Evolutionary conservation across 2,888 invertebrate genomes (phyloP), one percentile per base, ranked within the genome.

Genomic region (Drosophila nr. perissopoda): DNA sequence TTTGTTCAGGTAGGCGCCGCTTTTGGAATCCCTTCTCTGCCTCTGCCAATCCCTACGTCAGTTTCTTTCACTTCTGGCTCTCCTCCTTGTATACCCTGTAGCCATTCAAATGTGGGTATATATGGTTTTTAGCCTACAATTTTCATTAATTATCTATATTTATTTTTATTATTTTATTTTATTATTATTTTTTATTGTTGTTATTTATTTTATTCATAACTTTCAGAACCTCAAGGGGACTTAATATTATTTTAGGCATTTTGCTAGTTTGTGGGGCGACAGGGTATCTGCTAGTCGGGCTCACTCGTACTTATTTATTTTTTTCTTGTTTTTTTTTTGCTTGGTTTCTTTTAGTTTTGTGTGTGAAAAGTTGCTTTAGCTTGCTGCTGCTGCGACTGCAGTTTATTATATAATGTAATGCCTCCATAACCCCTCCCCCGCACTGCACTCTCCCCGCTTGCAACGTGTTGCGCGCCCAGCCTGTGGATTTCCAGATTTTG

Each of bases 341-440:
- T 49, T 34, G 33, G 18, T 62, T 21, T 18, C 4, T 25, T 21
- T n/a, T 53, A 4, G 36, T 16, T 57, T n/a, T 40, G 27, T 57
- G 45, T 76, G 76, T 53, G 42, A 62, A 59, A 56, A 48, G 38
- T 31, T 29, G 51, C 54, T n/a, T 53, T 21, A 16, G 38, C 53
- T 25, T 33, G 33, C 11, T 33, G 7, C 21, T 25, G 58, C 60
- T 29, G 59, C 33, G 4, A 27, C 38, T 54, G 36, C 25, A 42
- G 64, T 42, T 57, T 25, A 49, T 78, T 80, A 80, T 71, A 78
- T 78, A 78, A 78, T 58, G 38, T 57, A n/a, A n/a, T n/a, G n/a
- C 21, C 45, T 21, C 16, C 33, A 29, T 13, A 10, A 16, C 66
- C 25, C 42, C n/a, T 11, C n/a, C n/a, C 27, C 36, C 10, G 21